phyloP scores from a whole-genome alignment of 2,113 vertebrate genomes.

The Hiodon tergisus region DNA sequence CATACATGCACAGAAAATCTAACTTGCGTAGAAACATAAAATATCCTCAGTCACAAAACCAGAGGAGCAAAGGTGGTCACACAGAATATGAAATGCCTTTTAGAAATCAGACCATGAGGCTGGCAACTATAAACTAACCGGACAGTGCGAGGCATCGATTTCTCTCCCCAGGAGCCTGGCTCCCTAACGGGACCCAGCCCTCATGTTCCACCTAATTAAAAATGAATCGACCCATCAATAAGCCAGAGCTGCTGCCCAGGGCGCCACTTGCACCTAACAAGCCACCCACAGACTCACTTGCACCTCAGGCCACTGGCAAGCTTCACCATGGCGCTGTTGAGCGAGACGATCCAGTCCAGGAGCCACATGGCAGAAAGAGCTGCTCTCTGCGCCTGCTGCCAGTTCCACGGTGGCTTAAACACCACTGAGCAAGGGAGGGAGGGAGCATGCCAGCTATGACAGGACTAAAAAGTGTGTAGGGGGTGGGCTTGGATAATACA shows the following conservation, averaged over 20 bases:
- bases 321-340: conserved; percentile 64
- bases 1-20: not conserved
- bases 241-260: conserved; percentile 25
- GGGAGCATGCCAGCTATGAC: conserved; percentile 15
- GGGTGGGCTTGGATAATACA: not conserved
- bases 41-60: no score
- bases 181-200: no score
- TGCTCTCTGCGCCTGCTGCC: conserved; percentile 31
- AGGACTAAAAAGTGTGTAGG: not conserved
- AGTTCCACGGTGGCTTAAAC: conserved; percentile 15
- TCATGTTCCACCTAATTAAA: conserved; percentile 35
- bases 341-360: conserved; percentile 66
- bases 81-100: no score
- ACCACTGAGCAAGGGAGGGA: conserved; percentile 22
- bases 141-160: no score
- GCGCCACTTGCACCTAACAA: not conserved
- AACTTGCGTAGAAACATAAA: not conserved
- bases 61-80: no score
- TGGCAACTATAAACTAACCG: no score
- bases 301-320: conserved; percentile 60
- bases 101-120: no score
- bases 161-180: no score
- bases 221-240: conserved; percentile 44
- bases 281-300: conserved; percentile 52
- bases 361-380: conserved; percentile 60